Percentiles rank a stretch among this genome's conserved stretches.
phyloP scores from a whole-genome alignment of 2,888 invertebrate species.

The Halocaridina rubra region DNA sequence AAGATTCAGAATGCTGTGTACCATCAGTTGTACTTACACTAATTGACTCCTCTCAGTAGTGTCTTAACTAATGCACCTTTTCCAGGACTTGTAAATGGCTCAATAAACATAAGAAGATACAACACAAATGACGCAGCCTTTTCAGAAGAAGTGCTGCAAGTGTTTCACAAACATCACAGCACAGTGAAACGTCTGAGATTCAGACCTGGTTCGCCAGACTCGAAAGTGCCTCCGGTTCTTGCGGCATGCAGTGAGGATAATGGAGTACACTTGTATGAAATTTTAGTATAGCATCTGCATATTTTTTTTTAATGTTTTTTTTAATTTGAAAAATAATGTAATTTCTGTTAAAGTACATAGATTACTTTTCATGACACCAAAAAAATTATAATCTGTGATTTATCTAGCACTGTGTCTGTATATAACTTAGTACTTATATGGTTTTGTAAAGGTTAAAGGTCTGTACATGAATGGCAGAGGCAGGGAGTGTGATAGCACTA shows the following conservation, averaged over 20 bases:
- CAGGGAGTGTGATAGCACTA: too few species aligned
- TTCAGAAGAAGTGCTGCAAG: neutral
- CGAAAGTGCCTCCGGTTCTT: neutral
- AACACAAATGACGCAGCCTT: neutral
- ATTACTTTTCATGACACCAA: too few species aligned
- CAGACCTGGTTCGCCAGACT: neutral
- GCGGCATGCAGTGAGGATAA: slow-evolving; percentile 36
- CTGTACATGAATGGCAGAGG: too few species aligned
- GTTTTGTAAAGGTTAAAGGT: too few species aligned
- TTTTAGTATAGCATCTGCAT: neutral
- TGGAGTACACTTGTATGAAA: slow-evolving; percentile 25
- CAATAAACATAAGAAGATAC: slow-evolving; percentile 12
- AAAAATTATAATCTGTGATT: too few species aligned
- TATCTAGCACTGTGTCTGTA: too few species aligned
- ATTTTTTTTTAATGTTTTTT: too few species aligned
- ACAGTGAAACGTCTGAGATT: slow-evolving; percentile 31
- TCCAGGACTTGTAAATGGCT: slow-evolving; percentile 33
- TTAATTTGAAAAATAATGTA: too few species aligned
- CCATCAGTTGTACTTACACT: neutral
- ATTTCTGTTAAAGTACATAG: too few species aligned
- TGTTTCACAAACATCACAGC: slow-evolving; percentile 15
- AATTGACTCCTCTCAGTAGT: neutral
- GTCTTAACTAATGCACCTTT: neutral
- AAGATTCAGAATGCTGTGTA: too few species aligned
- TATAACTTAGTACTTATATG: too few species aligned